These are phyloP conservation scores for Cinara cedri DNA, from an alignment of 2,888 invertebrate genomes.

Conservation along the genomic window DNA sequence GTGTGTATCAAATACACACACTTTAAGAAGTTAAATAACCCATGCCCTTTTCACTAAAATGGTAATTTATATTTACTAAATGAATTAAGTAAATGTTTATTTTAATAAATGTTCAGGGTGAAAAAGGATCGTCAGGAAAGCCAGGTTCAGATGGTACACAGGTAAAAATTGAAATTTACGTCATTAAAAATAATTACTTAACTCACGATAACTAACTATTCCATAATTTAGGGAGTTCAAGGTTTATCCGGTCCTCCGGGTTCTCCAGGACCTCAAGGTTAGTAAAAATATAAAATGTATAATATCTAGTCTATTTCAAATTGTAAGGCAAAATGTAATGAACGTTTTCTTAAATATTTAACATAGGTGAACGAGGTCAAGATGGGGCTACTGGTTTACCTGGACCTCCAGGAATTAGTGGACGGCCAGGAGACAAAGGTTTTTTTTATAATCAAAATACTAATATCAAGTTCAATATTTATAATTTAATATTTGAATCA, in stretches of 20 bases:
- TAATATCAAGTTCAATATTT: background rate
- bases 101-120: conserved; percentile 66
- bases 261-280: conserved; percentile 69
- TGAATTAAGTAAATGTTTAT: background rate
- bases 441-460: conserved; percentile 65
- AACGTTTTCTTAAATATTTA: background rate
- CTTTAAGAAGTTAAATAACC: background rate
- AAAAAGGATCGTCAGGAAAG: conserved; percentile 71
- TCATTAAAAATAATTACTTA: background rate
- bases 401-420: conserved; percentile 74
- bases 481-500: background rate
- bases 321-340: too few relatives aligned
- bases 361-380: conserved; percentile 74
- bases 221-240: conserved; percentile 66
- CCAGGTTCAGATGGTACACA: conserved; percentile 48
- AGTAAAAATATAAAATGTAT: background rate
- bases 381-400: conserved; percentile 72
- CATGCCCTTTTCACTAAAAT: too few relatives aligned
- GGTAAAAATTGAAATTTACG: conserved; percentile 3
- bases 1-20: too few relatives aligned
- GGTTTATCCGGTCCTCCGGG: conserved; percentile 76
- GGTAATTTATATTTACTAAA: too few relatives aligned
- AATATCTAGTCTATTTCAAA: background rate
- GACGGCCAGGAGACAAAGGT: conserved; percentile 72
- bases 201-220: background rate